A percentile compares a stretch with the other conserved stretches of the same genome.
These are phyloP conservation scores for Bradypodion pumilum DNA, from an alignment of 2,797 vertebrate genomes.

Conservation along the genomic window DNA sequence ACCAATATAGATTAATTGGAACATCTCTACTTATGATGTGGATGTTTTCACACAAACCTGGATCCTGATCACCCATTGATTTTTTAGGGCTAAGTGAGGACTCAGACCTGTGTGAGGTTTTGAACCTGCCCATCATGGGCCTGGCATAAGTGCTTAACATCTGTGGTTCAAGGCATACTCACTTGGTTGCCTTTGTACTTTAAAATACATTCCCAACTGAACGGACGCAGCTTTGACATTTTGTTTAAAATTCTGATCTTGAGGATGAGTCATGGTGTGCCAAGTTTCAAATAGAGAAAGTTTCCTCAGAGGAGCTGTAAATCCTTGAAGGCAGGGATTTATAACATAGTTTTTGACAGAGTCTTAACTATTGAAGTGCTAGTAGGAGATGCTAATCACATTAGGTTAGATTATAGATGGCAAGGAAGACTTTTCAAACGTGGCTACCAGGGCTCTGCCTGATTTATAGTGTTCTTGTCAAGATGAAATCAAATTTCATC, in stretches of 20 bases:
- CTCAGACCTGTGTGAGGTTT: too few species aligned
- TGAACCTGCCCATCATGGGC: too few species aligned
- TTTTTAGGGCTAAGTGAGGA: too few species aligned
- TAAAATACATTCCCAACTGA: slow-evolving; percentile 1
- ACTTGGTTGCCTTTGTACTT: neutral
- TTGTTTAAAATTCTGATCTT: slow-evolving; percentile 18
- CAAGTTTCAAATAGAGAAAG: slow-evolving; percentile 30
- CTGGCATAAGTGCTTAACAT: too few species aligned
- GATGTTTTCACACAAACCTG: too few species aligned
- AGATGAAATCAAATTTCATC: slow-evolving; percentile 70
- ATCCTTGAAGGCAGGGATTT: slow-evolving; percentile 47
- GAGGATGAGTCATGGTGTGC: neutral
- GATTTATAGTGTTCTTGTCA: slow-evolving; percentile 66
- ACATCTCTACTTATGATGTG: too few species aligned
- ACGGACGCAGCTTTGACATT: neutral
- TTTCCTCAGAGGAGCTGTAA: slow-evolving; percentile 43
- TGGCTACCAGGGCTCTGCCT: slow-evolving; percentile 37
- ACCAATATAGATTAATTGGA: too few species aligned
- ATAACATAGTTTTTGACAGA: slow-evolving; percentile 45
- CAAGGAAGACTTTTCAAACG: slow-evolving; percentile 53
- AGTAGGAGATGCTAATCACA: slow-evolving; percentile 49
- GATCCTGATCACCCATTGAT: too few species aligned
- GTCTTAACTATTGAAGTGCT: slow-evolving; percentile 36
- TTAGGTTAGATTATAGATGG: slow-evolving; percentile 55
- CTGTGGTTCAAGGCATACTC: neutral